Base-by-base conservation (phyloP, 2,888 invertebrate species). In the Allacma fusca region DNA sequence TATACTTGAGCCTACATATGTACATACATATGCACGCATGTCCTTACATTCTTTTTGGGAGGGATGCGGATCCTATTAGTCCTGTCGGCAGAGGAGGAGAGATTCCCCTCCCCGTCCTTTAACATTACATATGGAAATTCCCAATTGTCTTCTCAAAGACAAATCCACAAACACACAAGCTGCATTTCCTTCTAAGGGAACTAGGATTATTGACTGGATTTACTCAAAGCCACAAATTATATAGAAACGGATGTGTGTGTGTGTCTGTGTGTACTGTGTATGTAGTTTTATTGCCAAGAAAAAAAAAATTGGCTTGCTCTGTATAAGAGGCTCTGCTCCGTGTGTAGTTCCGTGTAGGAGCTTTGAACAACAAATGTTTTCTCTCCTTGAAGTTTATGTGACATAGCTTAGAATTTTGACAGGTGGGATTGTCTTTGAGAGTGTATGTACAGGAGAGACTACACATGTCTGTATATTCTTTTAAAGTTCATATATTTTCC, bases 391-490 rank as follows among this genome's bases (percentile, higher is more conserved):
- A n/a, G 19, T 50, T 50, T 50, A 50, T 50, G 19, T 50, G 50
- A 50, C 50, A 16, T 2, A 50, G 50, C 50, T 50, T 50, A 50
- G 50, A 16, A 19, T 13, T 50, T 50, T 50, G 50, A 50, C 50
- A 50, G 50, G 50, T 50, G 50, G 50, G 50, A 50, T 50, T 50
- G 50, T 50, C 50, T 50, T 13, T 50, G n/a, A 50, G 34, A 34
- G 9, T 34, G 34, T 34, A 50, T n/a, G n/a, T n/a, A n/a, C n/a
- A n/a, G n/a, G n/a, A n/a, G n/a, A n/a, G n/a, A n/a, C n/a, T n/a
- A n/a, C n/a, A n/a, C n/a, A n/a, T n/a, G n/a, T n/a, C n/a, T n/a
- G n/a, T n/a, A n/a, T n/a, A n/a, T n/a, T n/a, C n/a, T n/a, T n/a
- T n/a, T n/a, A n/a, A n/a, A n/a, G n/a, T n/a, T n/a, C n/a, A n/a